Evolutionary conservation across 2,888 invertebrate species (phyloP).

Genomic region (Agrilus biguttatus): DNA sequence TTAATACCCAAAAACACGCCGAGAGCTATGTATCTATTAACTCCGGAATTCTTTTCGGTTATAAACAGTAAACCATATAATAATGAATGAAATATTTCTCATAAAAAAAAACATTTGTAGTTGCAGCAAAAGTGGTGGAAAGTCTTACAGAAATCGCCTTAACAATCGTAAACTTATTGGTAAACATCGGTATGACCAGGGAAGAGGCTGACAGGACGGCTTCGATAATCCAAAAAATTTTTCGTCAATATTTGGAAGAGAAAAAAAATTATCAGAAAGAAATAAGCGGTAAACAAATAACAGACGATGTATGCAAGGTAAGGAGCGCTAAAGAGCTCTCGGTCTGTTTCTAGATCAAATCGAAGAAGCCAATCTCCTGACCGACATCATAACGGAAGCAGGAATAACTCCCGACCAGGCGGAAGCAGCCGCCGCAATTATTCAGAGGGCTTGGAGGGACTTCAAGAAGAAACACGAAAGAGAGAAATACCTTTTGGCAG

Average conservation of each 20-base stretch:
- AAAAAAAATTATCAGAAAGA: neutral
- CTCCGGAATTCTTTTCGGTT: no score
- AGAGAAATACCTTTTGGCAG: conserved; percentile 21
- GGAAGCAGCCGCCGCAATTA: conserved; percentile 13
- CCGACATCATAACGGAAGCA: conserved; percentile 17
- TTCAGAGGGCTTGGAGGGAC: conserved; percentile 21
- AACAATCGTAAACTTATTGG: conserved; percentile 22
- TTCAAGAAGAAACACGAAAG: conserved; percentile 17
- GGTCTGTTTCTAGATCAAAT: neutral
- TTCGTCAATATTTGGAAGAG: conserved; percentile 14
- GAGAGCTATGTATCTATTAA: no score
- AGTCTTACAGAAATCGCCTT: conserved; percentile 23
- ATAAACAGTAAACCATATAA: no score
- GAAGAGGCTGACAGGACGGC: conserved; percentile 22
- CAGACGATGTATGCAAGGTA: no score
- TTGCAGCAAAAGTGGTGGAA: conserved; percentile 26
- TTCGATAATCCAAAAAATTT: conserved; percentile 21
- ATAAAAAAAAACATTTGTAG: conserved; percentile 10
- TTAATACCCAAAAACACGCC: no score
- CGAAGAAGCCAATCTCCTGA: conserved; percentile 17
- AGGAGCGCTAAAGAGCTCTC: no score
- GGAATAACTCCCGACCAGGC: conserved; percentile 10
- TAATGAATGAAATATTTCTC: neutral
- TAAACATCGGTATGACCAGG: conserved; percentile 20
- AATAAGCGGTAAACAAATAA: no score